A percentile compares a stretch with the other conserved stretches of the same genome.
phyloP scores from a whole-genome alignment of 2,888 invertebrate genomes.

The Parthenolecanium corni region DNA sequence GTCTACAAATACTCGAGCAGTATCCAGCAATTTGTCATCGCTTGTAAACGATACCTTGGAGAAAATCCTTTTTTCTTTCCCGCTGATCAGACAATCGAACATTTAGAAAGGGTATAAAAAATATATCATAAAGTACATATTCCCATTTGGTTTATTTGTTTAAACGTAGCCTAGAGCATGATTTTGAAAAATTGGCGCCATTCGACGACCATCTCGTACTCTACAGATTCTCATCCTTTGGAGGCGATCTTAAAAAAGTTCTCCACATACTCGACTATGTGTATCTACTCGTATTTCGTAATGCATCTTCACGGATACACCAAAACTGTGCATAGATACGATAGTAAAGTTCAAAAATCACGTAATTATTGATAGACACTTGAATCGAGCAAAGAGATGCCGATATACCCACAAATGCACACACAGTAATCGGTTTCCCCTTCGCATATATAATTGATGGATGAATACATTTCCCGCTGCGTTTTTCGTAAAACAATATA shows the following conservation, averaged over 20 bases:
- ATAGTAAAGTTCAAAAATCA: slow-evolving; percentile 9
- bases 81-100: too few species aligned
- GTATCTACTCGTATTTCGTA: background rate
- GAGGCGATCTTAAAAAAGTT: background rate
- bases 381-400: slow-evolving; percentile 7
- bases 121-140: too few species aligned
- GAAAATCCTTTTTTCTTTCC: too few species aligned
- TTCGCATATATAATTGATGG: slow-evolving; percentile 22
- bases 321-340: too few species aligned
- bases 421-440: slow-evolving; percentile 1
- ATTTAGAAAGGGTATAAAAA: too few species aligned
- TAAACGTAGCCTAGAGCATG: background rate
- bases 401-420: background rate
- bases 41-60: too few species aligned
- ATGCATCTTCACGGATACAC: background rate
- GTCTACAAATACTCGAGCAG: too few species aligned
- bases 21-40: too few species aligned
- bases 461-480: slow-evolving; percentile 20
- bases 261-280: too few species aligned
- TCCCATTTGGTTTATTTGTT: background rate
- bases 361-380: slow-evolving; percentile 22
- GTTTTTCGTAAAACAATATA: slow-evolving; percentile 16
- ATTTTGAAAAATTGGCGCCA: slow-evolving; percentile 1
- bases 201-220: background rate
- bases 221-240: background rate